Conservation (phyloP, 2,888 invertebrate species). For the Coleophora flavipennella region DNA sequence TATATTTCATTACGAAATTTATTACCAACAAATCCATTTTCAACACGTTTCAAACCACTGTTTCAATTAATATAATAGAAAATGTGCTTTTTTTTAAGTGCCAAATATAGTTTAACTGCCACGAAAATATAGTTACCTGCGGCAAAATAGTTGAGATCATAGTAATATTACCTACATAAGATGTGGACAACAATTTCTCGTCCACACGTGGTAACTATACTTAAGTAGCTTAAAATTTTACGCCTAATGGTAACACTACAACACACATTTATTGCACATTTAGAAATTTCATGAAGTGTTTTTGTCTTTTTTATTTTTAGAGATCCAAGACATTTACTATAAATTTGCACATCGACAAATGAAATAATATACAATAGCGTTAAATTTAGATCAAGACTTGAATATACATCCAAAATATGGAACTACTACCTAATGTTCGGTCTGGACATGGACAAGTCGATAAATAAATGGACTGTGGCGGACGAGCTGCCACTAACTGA, state of each 20-base stretch:
- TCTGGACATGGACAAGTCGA: constrained; percentile 64
- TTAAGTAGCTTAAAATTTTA: constrained; percentile 55
- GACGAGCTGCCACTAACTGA: constrained; percentile 15
- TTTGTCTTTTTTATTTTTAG: constrained; percentile 71
- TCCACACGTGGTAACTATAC: constrained; percentile 33
- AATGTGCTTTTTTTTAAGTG: constrained; percentile 71
- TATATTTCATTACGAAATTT: constrained; percentile 74
- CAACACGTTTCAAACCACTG: constrained; percentile 70
- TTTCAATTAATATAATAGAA: constrained; percentile 68
- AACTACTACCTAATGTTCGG: constrained; percentile 64
- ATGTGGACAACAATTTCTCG: constrained; percentile 24
- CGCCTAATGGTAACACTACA: constrained; percentile 72
- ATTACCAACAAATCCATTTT: constrained; percentile 74
- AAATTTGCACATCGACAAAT: constrained; percentile 70
- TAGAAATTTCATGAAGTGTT: constrained; percentile 72
- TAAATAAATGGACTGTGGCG: constrained; percentile 24
- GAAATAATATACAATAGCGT: constrained; percentile 70
- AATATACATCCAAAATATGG: constrained; percentile 71
- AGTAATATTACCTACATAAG: constrained; percentile 30
- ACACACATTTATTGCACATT: constrained; percentile 75
- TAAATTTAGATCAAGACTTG: constrained; percentile 61
- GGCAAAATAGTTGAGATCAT: constrained; percentile 54
- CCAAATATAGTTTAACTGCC: constrained; percentile 66
- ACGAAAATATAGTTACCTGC: constrained; percentile 45
- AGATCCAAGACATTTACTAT: constrained; percentile 73